These are phyloP conservation scores for Proteles cristata DNA, from an alignment of 2,113 vertebrate species.

Conservation along the genomic window DNA sequence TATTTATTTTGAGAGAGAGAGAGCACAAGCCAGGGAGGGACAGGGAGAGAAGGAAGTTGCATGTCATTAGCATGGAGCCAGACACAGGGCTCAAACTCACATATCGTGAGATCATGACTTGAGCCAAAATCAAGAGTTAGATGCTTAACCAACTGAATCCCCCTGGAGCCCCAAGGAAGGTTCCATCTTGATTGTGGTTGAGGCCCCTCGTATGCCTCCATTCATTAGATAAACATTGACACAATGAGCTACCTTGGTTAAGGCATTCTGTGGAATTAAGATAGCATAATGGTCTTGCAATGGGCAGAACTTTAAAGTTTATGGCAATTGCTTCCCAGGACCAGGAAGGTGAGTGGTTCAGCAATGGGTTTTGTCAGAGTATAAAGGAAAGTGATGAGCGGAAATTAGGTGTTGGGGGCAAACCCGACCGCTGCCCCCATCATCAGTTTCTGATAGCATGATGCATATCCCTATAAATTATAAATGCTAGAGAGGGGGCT, in stretches of 20 bases:
- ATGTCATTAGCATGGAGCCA: too few species aligned
- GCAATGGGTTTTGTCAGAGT: not conserved
- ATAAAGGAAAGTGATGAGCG: not conserved
- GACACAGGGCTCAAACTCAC: too few species aligned
- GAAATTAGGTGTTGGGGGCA: not conserved
- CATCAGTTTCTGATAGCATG: not conserved
- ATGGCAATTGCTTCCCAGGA: not conserved
- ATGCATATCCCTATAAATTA: rapidly evolving
- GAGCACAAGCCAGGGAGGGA: too few species aligned
- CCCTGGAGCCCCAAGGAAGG: not conserved
- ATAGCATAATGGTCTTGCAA: not conserved
- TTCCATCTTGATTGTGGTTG: not conserved
- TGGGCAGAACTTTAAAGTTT: not conserved
- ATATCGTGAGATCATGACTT: too few species aligned
- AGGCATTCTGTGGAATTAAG: not conserved
- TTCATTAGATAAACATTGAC: not conserved
- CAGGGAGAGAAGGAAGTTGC: too few species aligned
- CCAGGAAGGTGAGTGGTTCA: not conserved
- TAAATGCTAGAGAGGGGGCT: not conserved
- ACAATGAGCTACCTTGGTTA: not conserved
- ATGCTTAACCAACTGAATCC: too few species aligned
- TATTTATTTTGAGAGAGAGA: too few species aligned
- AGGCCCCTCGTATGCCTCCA: not conserved
- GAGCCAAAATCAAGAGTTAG: too few species aligned
- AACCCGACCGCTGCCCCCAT: not conserved